Evolutionary conservation across 2,797 vertebrate species (phyloP).

Genomic region (Tachyglossus aculeatus): DNA sequence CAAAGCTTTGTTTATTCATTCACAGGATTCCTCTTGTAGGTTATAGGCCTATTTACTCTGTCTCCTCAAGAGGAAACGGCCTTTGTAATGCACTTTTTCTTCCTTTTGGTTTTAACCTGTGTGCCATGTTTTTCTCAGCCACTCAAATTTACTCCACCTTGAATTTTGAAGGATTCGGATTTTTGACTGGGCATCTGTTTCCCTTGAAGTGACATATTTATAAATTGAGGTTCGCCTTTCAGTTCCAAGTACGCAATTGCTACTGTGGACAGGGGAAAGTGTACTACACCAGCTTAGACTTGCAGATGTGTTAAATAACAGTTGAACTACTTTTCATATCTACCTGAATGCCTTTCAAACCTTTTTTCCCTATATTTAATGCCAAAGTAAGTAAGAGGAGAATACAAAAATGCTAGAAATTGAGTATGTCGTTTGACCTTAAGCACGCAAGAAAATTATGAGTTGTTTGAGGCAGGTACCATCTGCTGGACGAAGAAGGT

Average conservation of each 20-base stretch:
- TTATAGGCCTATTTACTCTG: not conserved
- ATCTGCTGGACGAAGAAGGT: conserved; percentile 70
- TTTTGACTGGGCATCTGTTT: conserved; percentile 27
- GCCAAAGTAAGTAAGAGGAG: conserved; percentile 11
- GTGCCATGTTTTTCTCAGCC: conserved; percentile 5
- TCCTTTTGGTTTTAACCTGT: not conserved
- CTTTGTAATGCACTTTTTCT: conserved; percentile 11
- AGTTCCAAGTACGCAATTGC: not conserved
- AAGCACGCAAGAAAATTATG: conserved; percentile 44
- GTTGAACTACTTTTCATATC: not conserved
- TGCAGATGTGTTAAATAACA: not conserved
- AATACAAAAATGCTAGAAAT: conserved; percentile 1
- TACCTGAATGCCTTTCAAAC: not conserved
- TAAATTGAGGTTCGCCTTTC: not conserved
- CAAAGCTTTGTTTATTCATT: not conserved
- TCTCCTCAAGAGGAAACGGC: conserved; percentile 5
- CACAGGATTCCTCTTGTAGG: not conserved
- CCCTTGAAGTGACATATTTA: conserved; percentile 27
- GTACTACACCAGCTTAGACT: not conserved
- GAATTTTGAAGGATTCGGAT: conserved; percentile 17
- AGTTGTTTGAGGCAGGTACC: conserved; percentile 71
- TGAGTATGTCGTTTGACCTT: conserved; percentile 25
- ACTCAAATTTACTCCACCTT: conserved; percentile 30
- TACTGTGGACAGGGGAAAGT: not conserved
- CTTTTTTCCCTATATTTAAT: conserved; percentile 14